phyloP scores from a whole-genome alignment of 2,113 vertebrate species.

The Micromys minutus region DNA sequence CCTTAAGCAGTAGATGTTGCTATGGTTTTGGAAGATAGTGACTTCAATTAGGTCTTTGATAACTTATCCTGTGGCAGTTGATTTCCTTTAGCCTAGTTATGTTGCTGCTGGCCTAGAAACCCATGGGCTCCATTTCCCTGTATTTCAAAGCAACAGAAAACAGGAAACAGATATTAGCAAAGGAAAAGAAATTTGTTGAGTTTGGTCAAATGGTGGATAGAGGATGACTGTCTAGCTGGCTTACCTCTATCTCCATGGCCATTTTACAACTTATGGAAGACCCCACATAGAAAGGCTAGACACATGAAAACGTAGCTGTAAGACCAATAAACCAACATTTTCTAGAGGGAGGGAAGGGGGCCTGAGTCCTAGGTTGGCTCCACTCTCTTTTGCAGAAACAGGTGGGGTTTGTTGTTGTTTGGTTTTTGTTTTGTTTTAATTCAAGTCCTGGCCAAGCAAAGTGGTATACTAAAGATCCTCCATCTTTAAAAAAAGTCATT shows the following conservation, averaged over 20 bases:
- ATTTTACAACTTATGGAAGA: not conserved
- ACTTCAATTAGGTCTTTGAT: not conserved
- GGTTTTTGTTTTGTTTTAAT: not conserved
- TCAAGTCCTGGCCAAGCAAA: not conserved
- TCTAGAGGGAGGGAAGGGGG: not conserved
- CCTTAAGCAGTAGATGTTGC: not conserved
- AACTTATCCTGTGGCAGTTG: constrained; percentile 14
- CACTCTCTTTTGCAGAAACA: not conserved
- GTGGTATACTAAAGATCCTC: not conserved
- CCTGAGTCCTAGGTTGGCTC: too few relatives aligned
- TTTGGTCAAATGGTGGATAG: not conserved
- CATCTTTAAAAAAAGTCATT: not conserved
- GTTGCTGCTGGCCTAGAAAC: not conserved
- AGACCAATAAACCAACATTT: not conserved
- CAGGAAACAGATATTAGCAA: not conserved
- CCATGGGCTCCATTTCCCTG: not conserved
- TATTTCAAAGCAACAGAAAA: not conserved
- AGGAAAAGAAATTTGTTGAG: not conserved
- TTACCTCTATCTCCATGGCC: not conserved
- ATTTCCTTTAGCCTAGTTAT: constrained; percentile 17
- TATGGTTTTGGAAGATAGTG: constrained; percentile 11
- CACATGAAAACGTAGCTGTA: not conserved
- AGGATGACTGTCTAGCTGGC: not conserved
- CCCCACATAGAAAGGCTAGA: not conserved
- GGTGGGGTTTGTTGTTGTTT: not conserved